Evolutionary conservation across 2,888 invertebrate genomes (phyloP).

Genomic region (Tinea pellionella): DNA sequence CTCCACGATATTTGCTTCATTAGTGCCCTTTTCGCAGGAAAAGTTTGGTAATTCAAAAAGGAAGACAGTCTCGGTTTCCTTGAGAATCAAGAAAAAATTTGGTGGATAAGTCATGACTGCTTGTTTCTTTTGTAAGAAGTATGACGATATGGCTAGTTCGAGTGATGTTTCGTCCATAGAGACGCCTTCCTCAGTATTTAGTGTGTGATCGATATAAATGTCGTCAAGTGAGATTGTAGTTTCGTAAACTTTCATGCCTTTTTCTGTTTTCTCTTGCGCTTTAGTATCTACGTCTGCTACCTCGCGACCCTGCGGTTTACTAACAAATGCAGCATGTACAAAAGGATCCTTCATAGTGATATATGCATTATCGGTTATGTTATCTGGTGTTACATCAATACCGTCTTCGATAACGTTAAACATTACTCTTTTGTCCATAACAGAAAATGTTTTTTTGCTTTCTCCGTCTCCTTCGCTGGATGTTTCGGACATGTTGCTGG

Average conservation of each 20-base stretch:
- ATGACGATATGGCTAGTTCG: conserved; percentile 50
- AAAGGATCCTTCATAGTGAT: conserved; percentile 41
- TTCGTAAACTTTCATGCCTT: conserved; percentile 49
- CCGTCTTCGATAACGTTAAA: conserved; percentile 33
- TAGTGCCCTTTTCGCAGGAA: conserved; percentile 70
- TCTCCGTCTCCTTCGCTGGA: conserved; percentile 17
- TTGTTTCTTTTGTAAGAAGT: conserved; percentile 40
- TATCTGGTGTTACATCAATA: conserved; percentile 43
- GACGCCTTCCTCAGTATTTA: conserved; percentile 47
- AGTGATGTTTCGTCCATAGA: conserved; percentile 30
- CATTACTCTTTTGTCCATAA: conserved; percentile 38
- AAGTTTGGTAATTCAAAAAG: conserved; percentile 74
- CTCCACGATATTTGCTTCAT: conserved; percentile 68
- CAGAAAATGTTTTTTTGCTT: conserved; percentile 27
- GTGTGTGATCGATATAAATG: conserved; percentile 60
- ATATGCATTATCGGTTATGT: conserved; percentile 35
- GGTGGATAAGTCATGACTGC: conserved; percentile 56
- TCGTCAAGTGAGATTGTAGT: conserved; percentile 64
- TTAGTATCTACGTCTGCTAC: conserved; percentile 26
- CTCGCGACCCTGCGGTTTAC: conserved; percentile 31
- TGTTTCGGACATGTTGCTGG: not conserved
- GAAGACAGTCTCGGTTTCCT: conserved; percentile 74
- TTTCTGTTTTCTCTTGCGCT: conserved; percentile 28
- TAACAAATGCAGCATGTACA: conserved; percentile 48
- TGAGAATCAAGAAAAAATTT: conserved; percentile 71